Conservation (phyloP, 1,140 invertebrate genomes). For the Araneus ventricosus region DNA sequence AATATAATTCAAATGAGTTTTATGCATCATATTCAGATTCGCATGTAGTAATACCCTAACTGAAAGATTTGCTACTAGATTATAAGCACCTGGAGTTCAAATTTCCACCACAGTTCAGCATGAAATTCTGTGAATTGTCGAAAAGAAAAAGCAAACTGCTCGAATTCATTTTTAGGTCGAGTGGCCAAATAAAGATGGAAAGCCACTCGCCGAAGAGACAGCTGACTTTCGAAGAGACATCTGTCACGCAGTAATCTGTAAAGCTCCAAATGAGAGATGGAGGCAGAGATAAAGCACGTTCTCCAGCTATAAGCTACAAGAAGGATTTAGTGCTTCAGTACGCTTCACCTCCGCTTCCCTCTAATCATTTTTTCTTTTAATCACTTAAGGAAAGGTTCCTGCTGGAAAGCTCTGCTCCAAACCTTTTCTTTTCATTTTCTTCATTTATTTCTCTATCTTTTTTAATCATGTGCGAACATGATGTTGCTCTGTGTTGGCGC, state of each 20-base stretch:
- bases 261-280: background rate
- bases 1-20: too few relatives aligned
- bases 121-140: too few relatives aligned
- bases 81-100: too few relatives aligned
- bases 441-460: too few relatives aligned
- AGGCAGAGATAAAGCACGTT: background rate
- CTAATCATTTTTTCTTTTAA: slow-evolving; percentile 13
- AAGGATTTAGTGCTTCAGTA: background rate
- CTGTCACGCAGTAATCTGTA: background rate
- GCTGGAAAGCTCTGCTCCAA: background rate
- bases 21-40: too few relatives aligned
- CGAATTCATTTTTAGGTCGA: slow-evolving; percentile 2
- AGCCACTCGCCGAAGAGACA: background rate
- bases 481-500: too few relatives aligned
- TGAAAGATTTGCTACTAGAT: too few relatives aligned
- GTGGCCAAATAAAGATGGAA: slow-evolving; percentile 14
- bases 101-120: too few relatives aligned
- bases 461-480: too few relatives aligned
- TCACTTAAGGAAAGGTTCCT: background rate
- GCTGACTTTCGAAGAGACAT: background rate
- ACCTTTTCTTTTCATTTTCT: background rate
- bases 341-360: background rate
- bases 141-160: background rate
- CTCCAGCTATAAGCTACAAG: background rate
- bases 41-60: too few relatives aligned